Evolutionary conservation across 2,113 vertebrate species (phyloP).

Genomic region (Eretmochelys imbricata): DNA sequence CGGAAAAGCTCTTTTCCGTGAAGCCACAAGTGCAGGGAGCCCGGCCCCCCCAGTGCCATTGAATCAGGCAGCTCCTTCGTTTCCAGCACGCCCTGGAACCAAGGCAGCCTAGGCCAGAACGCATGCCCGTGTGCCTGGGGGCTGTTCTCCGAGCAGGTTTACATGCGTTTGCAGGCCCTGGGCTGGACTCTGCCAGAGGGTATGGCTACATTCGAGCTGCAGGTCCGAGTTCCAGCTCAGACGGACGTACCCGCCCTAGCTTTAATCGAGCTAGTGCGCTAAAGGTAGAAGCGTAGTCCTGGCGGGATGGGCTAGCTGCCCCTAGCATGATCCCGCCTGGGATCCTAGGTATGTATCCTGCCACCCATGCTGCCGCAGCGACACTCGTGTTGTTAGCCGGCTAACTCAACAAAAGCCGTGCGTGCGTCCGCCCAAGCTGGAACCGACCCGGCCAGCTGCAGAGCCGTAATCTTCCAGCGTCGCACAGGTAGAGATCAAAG

Average conservation of each 20-base stretch:
- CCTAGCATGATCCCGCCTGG: too few relatives aligned
- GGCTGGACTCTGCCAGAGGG: too few relatives aligned
- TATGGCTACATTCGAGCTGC: too few relatives aligned
- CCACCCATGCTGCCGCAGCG: not conserved
- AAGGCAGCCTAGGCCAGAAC: not conserved
- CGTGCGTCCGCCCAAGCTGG: too few relatives aligned
- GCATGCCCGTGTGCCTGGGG: not conserved
- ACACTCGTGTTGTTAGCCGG: not conserved
- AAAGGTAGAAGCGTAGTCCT: not conserved
- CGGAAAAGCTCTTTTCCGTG: not conserved
- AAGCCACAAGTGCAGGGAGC: not conserved
- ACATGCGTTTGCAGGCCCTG: not conserved
- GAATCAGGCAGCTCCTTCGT: not conserved
- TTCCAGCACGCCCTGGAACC: not conserved
- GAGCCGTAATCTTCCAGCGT: too few relatives aligned
- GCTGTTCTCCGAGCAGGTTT: not conserved
- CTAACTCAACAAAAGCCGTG: too few relatives aligned
- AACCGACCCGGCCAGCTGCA: too few relatives aligned
- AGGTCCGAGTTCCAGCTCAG: too few relatives aligned
- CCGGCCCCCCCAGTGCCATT: not conserved
- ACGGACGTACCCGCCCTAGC: too few relatives aligned
- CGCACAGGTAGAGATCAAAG: not conserved
- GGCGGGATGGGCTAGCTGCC: too few relatives aligned
- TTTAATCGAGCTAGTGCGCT: not conserved
- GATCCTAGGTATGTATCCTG: not conserved